phyloP scores from a whole-genome alignment of 2,888 invertebrate genomes.

The Corythucha ciliata region DNA sequence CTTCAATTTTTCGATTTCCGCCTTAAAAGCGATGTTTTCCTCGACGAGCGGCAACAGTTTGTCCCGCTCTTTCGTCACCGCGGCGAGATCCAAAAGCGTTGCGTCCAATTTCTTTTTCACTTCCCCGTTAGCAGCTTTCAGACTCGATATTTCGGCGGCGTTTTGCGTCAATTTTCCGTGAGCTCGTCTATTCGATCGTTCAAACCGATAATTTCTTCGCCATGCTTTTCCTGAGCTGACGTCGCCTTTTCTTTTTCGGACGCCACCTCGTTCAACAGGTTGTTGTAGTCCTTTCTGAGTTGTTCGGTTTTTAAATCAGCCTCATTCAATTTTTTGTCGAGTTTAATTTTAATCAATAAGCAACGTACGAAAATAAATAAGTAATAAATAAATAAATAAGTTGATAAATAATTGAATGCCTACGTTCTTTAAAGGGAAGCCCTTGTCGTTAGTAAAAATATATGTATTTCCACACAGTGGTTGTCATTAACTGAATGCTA shows the following conservation, averaged over 20 bases:
- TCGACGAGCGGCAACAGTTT: background rate
- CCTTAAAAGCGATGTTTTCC: constrained; percentile 2
- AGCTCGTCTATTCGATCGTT: constrained; percentile 7
- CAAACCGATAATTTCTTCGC: constrained; percentile 12
- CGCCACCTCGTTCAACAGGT: constrained; percentile 10
- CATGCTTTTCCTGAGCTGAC: constrained; percentile 9
- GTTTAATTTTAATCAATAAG: too few relatives aligned
- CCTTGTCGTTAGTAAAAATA: too few relatives aligned
- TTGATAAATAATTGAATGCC: too few relatives aligned
- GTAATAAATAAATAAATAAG: too few relatives aligned
- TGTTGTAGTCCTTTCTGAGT: constrained; percentile 5
- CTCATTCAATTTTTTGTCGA: background rate
- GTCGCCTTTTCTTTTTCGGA: background rate
- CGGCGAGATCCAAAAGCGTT: constrained; percentile 2
- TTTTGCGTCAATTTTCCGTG: constrained; percentile 1
- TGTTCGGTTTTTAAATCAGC: constrained; percentile 1
- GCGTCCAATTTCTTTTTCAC: constrained; percentile 11
- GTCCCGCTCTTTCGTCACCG: constrained; percentile 2
- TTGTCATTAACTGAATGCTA: too few relatives aligned
- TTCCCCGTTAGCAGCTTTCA: constrained; percentile 1
- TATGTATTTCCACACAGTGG: too few relatives aligned
- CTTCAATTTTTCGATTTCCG: background rate
- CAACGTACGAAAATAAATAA: too few relatives aligned
- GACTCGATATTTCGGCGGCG: background rate
- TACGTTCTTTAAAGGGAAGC: too few relatives aligned